Evolutionary conservation across 2,113 vertebrate genomes (phyloP).

Genomic region (Scytalopus superciliaris): DNA sequence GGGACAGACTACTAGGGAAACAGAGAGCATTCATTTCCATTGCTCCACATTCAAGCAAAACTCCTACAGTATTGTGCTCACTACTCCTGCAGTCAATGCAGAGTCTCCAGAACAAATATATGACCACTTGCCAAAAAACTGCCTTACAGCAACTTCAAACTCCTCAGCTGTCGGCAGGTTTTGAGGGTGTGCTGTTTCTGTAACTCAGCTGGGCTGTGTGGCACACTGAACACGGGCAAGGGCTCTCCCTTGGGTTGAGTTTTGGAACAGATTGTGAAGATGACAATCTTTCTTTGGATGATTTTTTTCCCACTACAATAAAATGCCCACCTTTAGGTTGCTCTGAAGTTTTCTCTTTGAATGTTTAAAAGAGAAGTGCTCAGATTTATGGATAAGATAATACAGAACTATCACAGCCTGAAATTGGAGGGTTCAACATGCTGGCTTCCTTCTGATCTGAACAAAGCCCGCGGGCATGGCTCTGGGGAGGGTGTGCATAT

Average conservation of each 20-base stretch:
- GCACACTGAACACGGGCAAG: background rate
- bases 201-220: background rate
- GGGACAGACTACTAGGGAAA: background rate
- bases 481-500: accelerated
- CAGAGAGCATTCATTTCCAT: background rate
- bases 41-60: background rate
- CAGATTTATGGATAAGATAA: background rate
- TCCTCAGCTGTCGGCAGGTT: background rate
- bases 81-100: background rate
- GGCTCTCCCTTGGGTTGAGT: background rate
- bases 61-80: background rate
- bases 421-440: background rate
- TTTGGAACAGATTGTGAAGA: background rate
- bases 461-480: background rate
- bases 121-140: background rate
- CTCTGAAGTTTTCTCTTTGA: conserved; percentile 10
- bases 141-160: background rate
- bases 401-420: background rate
- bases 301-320: background rate
- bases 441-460: background rate
- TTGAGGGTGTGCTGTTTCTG: conserved; percentile 1
- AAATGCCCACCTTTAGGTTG: background rate
- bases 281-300: background rate
- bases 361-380: background rate
- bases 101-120: conserved; percentile 25